Conservation (phyloP, 2,888 invertebrate genomes). For the Bombylius discolor region DNA sequence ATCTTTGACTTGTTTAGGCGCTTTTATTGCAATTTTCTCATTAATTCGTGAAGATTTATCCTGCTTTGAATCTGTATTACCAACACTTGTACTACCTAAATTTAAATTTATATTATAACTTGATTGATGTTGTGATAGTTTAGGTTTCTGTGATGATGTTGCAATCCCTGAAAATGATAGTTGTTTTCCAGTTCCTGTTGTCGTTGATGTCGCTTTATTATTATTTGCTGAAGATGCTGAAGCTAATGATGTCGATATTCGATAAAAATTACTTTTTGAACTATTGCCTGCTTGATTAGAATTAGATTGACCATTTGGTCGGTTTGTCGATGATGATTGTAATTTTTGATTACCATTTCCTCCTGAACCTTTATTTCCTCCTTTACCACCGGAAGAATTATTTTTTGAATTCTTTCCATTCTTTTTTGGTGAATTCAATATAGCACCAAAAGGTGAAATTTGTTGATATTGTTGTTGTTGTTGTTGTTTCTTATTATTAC, state of each 20-base stretch:
- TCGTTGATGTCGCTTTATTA: constrained; percentile 3
- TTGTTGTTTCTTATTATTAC: constrained; percentile 17
- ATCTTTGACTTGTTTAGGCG: constrained; percentile 35
- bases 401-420: constrained; percentile 16
- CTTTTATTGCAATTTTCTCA: constrained; percentile 28
- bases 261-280: constrained; percentile 31
- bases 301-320: constrained; percentile 2
- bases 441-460: constrained; percentile 28
- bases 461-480: constrained; percentile 28
- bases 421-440: constrained; percentile 21
- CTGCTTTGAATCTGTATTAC: neutral
- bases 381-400: constrained; percentile 16
- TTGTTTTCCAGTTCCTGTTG: constrained; percentile 14
- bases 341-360: constrained; percentile 15
- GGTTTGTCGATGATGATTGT: constrained; percentile 6
- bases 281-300: constrained; percentile 1
- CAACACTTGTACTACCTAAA: neutral
- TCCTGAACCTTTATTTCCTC: constrained; percentile 18
- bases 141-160: constrained; percentile 3
- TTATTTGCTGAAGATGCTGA: constrained; percentile 11
- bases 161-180: constrained; percentile 9
- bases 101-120: constrained; percentile 8
- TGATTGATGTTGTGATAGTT: constrained; percentile 5
- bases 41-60: constrained; percentile 14
- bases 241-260: constrained; percentile 23